A percentile compares a stretch with the other conserved stretches of the same genome.
Evolutionary conservation across 2,888 invertebrate genomes (phyloP).

Genomic region (Anagyrus pseudococci): DNA sequence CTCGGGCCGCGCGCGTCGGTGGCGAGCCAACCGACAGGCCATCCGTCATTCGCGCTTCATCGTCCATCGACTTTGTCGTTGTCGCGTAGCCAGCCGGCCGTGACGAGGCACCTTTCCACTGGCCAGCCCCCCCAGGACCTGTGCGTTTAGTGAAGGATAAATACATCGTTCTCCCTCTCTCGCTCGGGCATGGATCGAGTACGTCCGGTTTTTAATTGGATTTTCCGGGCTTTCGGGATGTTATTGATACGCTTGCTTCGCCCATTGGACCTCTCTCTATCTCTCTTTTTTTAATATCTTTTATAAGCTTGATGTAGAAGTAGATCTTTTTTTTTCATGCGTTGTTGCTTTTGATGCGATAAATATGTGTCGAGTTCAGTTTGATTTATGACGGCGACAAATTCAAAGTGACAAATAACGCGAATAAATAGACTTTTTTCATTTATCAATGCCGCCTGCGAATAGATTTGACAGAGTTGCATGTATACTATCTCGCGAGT

Average conservation of each 20-base stretch:
- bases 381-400: no score
- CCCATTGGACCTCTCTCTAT: conserved; percentile 2
- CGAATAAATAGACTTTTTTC: no score
- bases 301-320: no score
- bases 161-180: no score
- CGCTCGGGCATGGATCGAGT: not conserved
- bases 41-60: conserved; percentile 29
- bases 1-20: conserved; percentile 5
- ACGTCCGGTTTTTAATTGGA: conserved; percentile 21
- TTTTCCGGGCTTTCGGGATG: not conserved
- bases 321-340: no score
- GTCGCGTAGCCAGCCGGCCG: not conserved
- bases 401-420: no score
- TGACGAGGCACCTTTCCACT: not conserved
- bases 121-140: not conserved
- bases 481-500: no score
- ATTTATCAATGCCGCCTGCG: no score
- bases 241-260: not conserved
- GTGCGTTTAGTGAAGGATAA: not conserved
- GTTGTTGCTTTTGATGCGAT: no score
- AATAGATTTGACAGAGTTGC: no score
- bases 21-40: conserved; percentile 5
- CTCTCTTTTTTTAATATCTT: no score
- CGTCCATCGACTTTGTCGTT: conserved; percentile 15
- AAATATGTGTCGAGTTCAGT: no score